Evolutionary conservation across 2,797 vertebrate species (phyloP), one percentile per base, ranked within the genome.

Genomic region (Mycteria americana): DNA sequence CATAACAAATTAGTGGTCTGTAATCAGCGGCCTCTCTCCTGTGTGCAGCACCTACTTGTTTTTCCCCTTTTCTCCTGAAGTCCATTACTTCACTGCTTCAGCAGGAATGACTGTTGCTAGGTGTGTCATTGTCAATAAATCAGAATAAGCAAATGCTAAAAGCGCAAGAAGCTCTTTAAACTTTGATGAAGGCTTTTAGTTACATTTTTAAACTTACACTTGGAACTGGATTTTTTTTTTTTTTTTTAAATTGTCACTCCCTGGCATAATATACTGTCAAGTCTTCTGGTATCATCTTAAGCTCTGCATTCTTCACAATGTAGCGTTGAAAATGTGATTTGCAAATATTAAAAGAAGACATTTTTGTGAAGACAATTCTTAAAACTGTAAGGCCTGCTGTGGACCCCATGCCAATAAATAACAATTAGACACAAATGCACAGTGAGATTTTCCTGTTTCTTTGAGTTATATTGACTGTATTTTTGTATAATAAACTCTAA

Each of bases 1-100:
- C 99, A 99, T 99, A 99, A 99, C 99, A 99, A 99, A 99, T 99
- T 99, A 99, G 98, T 98, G 98, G 98, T 98, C 98, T 99, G 98
- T 99, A 99, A 99, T 99, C 99, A 99, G 98, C 96, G 98, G 98
- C 97, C 98, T 98, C 98, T 98, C 98, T 98, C 97, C 97, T 98
- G 95, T 96, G 97, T 96, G 97, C 96, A 95, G 97, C 96, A 98
- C 97, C 97, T 97, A 98, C 97, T 96, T 98, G 97, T 95, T 96
- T 94, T 96, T 96, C 93, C 97, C 93, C 93, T 89, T 97, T 95
- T 97, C 97, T 96, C 92, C 95, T 79, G 23, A 97, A 97, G 98
- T 98, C 98, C 98, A 98, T 98, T 98, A 98, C 98, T 97, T 96
- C 96, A 91, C 92, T 85, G 97, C 97, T 97, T 95, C 96, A 70